Conservation (phyloP, 2,888 invertebrate genomes). For the Papilio gigon region DNA sequence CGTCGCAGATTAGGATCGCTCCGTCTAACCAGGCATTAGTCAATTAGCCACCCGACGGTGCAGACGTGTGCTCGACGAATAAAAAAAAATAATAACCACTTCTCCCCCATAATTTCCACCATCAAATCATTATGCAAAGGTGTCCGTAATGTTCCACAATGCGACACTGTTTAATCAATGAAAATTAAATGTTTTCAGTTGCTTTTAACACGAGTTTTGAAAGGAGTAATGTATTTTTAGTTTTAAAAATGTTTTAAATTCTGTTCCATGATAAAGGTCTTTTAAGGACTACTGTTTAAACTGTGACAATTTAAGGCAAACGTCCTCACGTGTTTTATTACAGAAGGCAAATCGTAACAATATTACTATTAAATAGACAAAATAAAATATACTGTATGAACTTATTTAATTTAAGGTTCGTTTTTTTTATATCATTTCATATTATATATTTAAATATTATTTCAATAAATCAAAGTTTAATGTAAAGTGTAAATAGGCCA, state of each 20-base stretch:
- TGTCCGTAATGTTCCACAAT: slow-evolving; percentile 4
- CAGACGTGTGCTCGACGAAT: slow-evolving; percentile 6
- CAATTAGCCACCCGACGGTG: slow-evolving; percentile 34
- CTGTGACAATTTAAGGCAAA: no score
- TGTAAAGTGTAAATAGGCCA: neutral
- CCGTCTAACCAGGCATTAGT: slow-evolving; percentile 38
- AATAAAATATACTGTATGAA: no score
- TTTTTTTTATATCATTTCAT: no score
- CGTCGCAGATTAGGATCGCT: slow-evolving; percentile 36
- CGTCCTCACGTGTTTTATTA: neutral
- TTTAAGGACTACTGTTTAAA: no score
- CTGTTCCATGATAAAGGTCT: no score
- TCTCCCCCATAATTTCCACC: slow-evolving; percentile 23
- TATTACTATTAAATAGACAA: neutral
- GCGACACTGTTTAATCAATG: neutral
- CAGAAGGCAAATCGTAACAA: neutral
- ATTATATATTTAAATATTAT: no score
- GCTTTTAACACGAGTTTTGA: neutral
- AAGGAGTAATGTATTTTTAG: no score
- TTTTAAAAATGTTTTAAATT: no score
- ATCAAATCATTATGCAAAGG: slow-evolving; percentile 14
- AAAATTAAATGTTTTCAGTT: neutral
- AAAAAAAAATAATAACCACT: slow-evolving; percentile 35
- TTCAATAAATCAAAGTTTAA: neutral
- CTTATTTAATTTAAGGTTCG: no score